These are phyloP conservation scores for Sycobia sp. DNA, from an alignment of 1,140 invertebrate species.

Conservation along the genomic window DNA sequence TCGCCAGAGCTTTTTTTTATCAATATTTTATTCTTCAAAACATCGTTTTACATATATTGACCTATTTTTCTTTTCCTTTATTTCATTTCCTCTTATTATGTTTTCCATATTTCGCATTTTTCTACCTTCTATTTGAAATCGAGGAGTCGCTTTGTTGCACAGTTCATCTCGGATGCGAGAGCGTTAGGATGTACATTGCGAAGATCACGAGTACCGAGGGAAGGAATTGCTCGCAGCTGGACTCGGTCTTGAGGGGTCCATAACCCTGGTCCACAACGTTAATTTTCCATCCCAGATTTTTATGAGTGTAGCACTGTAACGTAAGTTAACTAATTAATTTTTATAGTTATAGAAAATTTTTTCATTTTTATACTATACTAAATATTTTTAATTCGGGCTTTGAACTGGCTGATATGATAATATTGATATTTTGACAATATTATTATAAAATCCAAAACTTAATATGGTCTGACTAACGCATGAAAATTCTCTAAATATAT, in stretches of 20 bases:
- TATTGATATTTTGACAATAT: no score
- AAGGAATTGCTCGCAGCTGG: not conserved
- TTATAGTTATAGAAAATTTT: no score
- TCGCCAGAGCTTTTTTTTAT: no score
- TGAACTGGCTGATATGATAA: no score
- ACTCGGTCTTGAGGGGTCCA: conserved; percentile 36
- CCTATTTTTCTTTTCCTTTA: conserved; percentile 9
- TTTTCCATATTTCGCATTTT: no score
- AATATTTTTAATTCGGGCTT: no score
- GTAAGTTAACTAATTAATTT: not conserved
- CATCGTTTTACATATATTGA: conserved; percentile 8
- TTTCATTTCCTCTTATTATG: not conserved
- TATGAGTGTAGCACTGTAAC: conserved; percentile 88
- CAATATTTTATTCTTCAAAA: not conserved
- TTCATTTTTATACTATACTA: no score
- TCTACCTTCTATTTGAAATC: not conserved
- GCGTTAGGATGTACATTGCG: not conserved
- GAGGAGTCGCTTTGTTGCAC: not conserved
- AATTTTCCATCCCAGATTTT: conserved; percentile 92
- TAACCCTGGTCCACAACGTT: conserved; percentile 78
- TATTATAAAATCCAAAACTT: no score
- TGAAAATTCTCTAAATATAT: no score
- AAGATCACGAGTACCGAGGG: not conserved
- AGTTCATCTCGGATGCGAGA: conserved; percentile 17
- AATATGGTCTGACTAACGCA: no score